Percentiles rank a stretch among this genome's conserved stretches.
phyloP scores from a whole-genome alignment of 2,113 vertebrate species.

The Siphamia tubifer region DNA sequence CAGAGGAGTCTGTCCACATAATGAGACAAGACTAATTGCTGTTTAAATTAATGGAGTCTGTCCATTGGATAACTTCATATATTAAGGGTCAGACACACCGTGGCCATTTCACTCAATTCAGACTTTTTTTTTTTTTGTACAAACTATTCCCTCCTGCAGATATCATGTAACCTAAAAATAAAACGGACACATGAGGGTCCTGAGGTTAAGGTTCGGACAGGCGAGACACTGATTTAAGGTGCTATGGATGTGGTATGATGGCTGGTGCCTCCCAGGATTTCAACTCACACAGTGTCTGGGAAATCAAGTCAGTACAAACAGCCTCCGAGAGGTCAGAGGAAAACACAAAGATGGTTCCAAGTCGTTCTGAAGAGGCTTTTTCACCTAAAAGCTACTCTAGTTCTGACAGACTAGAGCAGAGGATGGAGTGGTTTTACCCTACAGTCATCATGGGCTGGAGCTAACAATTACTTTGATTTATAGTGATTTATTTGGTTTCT shows the following conservation, averaged over 20 bases:
- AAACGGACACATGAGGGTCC: not conserved
- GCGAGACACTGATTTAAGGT: not conserved
- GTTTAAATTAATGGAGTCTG: slow-evolving; percentile 29
- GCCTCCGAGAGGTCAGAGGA: not conserved
- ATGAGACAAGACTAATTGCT: slow-evolving; percentile 21
- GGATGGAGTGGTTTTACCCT: not conserved
- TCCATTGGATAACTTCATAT: not conserved
- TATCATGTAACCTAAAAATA: not conserved
- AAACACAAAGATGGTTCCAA: not conserved
- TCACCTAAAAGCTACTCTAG: not conserved
- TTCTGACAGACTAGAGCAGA: not conserved
- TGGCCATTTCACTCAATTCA: not conserved
- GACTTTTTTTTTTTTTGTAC: not conserved
- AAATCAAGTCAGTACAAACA: not conserved
- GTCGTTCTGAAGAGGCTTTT: not conserved
- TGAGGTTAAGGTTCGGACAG: not conserved
- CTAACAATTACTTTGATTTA: too few species aligned
- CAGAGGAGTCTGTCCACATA: slow-evolving; percentile 7
- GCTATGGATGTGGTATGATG: not conserved
- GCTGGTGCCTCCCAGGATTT: not conserved
- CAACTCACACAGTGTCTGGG: not conserved
- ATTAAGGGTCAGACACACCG: not conserved
- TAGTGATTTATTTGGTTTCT: too few species aligned
- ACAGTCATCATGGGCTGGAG: too few species aligned
- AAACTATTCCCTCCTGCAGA: not conserved